Conservation (phyloP, 2,888 invertebrate genomes). For the Sphaerophoria rueppellii region DNA sequence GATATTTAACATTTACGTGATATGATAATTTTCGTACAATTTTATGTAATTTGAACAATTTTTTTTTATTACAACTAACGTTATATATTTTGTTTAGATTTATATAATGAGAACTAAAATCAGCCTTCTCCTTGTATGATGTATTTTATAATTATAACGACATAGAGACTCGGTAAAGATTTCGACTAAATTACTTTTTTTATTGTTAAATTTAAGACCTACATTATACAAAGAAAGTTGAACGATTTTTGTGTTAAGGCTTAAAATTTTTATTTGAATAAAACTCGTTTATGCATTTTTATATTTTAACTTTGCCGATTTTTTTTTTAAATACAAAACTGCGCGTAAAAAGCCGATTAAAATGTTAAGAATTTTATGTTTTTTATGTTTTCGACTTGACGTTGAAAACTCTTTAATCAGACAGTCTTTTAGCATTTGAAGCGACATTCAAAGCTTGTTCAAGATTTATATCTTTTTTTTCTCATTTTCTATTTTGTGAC, state of each 20-base stretch:
- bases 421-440: conserved; percentile 69
- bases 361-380: conserved; percentile 39
- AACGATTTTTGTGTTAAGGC: conserved; percentile 61
- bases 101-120: conserved; percentile 70
- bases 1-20: conserved; percentile 64
- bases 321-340: conserved; percentile 46
- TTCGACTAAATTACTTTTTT: conserved; percentile 51
- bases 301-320: conserved; percentile 26
- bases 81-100: conserved; percentile 39
- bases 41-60: conserved; percentile 55
- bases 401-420: conserved; percentile 46
- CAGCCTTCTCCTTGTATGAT: conserved; percentile 72
- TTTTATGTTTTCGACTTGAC: conserved; percentile 33
- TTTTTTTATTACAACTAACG: conserved; percentile 63
- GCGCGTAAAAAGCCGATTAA: conserved; percentile 63
- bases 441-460: conserved; percentile 61
- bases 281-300: conserved; percentile 23
- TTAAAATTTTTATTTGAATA: conserved; percentile 47
- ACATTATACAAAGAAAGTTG: conserved; percentile 49
- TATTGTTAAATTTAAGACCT: conserved; percentile 39
- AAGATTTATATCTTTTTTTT: conserved; percentile 24
- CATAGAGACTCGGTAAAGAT: conserved; percentile 71
- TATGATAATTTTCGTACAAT: conserved; percentile 63
- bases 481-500: conserved; percentile 6
- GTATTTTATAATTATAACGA: conserved; percentile 67